phyloP scores from a whole-genome alignment of 2,888 invertebrate genomes.

The Sarcophaga variegata region DNA sequence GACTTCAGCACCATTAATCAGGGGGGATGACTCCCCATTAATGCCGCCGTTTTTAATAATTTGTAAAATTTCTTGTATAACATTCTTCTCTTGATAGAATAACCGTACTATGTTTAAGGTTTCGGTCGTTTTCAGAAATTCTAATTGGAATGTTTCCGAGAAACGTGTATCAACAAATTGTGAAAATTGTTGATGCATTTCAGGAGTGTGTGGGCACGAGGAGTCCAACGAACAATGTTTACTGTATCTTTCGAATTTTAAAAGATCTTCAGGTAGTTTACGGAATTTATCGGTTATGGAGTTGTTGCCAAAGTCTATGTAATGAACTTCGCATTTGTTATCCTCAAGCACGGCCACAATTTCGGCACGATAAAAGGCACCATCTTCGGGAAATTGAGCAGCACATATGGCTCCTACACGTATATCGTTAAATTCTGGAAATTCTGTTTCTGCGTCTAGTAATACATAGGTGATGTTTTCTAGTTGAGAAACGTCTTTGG shows the following conservation, averaged over 20 bases:
- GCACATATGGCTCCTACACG: slow-evolving; percentile 85
- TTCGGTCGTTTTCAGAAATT: slow-evolving; percentile 76
- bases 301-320: slow-evolving; percentile 88
- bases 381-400: slow-evolving; percentile 91
- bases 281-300: slow-evolving; percentile 84
- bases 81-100: slow-evolving; percentile 79
- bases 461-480: slow-evolving; percentile 78
- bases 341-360: slow-evolving; percentile 88
- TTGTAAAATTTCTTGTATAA: slow-evolving; percentile 75
- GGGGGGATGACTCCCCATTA: not conserved
- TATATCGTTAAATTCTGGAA: slow-evolving; percentile 73
- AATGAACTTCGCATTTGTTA: slow-evolving; percentile 89
- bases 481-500: slow-evolving; percentile 79
- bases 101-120: slow-evolving; percentile 75
- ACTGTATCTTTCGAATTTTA: slow-evolving; percentile 83
- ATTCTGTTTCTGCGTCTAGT: slow-evolving; percentile 77
- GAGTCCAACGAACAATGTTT: slow-evolving; percentile 85
- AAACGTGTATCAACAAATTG: slow-evolving; percentile 86
- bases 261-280: slow-evolving; percentile 84
- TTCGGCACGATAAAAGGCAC: slow-evolving; percentile 94
- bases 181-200: slow-evolving; percentile 85
- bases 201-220: slow-evolving; percentile 84
- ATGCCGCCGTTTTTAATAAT: slow-evolving; percentile 61
- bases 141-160: slow-evolving; percentile 81
- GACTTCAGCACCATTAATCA: slow-evolving; percentile 33